phyloP scores from a whole-genome alignment of 2,797 vertebrate genomes.

The Alcedo quadribrachys region DNA sequence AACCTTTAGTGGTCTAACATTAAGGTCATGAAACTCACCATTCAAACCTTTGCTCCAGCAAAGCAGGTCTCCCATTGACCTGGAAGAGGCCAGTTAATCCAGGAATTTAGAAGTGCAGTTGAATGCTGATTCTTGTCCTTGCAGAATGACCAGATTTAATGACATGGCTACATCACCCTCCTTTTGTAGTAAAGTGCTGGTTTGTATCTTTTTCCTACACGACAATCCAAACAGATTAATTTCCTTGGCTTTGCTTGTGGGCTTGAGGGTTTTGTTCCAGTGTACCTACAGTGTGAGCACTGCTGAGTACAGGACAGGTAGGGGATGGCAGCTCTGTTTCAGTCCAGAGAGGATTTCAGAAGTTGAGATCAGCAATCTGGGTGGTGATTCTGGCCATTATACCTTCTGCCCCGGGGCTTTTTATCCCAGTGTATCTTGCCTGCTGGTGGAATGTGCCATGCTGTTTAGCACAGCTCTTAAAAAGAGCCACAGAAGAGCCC shows the following conservation, averaged over 20 bases:
- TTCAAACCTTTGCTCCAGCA: background rate
- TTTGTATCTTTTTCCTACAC: background rate
- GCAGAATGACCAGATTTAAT: background rate
- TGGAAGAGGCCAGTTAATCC: background rate
- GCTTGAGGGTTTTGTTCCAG: background rate
- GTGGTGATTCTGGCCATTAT: background rate
- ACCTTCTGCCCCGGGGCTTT: background rate
- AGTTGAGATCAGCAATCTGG: background rate
- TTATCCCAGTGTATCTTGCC: background rate
- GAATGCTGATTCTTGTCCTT: background rate
- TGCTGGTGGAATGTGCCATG: background rate
- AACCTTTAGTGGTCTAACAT: background rate
- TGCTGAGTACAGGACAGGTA: rapidly evolving
- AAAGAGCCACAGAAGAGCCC: background rate
- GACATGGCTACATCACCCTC: background rate
- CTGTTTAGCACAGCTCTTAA: background rate
- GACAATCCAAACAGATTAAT: background rate
- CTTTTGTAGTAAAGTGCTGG: background rate
- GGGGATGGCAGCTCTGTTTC: background rate
- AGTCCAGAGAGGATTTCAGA: background rate
- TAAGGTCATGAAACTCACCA: background rate
- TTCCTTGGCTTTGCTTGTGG: background rate
- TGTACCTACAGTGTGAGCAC: background rate
- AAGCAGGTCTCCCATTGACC: background rate
- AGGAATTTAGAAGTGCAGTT: background rate